Evolutionary conservation across 2,797 vertebrate species (phyloP).

Genomic region (Enteromius argenteus): DNA sequence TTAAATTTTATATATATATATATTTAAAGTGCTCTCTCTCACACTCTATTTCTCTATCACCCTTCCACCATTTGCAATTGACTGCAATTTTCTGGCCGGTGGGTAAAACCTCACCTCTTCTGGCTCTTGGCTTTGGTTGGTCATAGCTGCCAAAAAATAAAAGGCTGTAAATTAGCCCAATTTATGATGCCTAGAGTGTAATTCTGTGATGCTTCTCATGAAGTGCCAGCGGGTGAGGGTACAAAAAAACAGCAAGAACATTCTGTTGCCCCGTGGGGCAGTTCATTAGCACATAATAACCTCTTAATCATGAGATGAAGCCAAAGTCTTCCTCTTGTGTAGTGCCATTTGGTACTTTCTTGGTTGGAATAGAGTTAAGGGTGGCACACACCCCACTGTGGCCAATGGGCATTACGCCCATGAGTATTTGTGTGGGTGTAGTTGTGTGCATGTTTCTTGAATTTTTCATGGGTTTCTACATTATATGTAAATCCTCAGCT

Average conservation of each 20-base stretch:
- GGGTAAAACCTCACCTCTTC: constrained; percentile 46
- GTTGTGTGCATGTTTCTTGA: constrained; percentile 42
- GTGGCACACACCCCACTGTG: neutral
- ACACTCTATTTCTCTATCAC: neutral
- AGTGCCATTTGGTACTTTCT: constrained; percentile 5
- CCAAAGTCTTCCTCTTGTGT: constrained; percentile 1
- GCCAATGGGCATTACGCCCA: neutral
- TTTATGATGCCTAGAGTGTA: constrained; percentile 51
- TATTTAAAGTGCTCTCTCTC: too few species aligned
- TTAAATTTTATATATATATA: too few species aligned
- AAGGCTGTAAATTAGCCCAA: constrained; percentile 52
- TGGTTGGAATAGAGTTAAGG: constrained; percentile 24
- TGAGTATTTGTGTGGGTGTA: constrained; percentile 42
- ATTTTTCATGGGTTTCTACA: constrained; percentile 60
- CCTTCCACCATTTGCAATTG: constrained; percentile 36
- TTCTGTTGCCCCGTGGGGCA: constrained; percentile 39
- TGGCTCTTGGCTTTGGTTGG: constrained; percentile 35
- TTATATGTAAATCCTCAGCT: constrained; percentile 75
- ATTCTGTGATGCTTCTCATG: constrained; percentile 42
- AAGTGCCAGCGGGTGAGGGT: constrained; percentile 34
- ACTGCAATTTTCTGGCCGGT: constrained; percentile 40
- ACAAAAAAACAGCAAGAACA: constrained; percentile 43
- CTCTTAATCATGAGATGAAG: constrained; percentile 43
- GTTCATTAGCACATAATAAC: constrained; percentile 57
- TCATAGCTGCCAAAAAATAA: constrained; percentile 51